Conservation (phyloP, 2,888 invertebrate species). For the Protophormia terraenovae region DNA sequence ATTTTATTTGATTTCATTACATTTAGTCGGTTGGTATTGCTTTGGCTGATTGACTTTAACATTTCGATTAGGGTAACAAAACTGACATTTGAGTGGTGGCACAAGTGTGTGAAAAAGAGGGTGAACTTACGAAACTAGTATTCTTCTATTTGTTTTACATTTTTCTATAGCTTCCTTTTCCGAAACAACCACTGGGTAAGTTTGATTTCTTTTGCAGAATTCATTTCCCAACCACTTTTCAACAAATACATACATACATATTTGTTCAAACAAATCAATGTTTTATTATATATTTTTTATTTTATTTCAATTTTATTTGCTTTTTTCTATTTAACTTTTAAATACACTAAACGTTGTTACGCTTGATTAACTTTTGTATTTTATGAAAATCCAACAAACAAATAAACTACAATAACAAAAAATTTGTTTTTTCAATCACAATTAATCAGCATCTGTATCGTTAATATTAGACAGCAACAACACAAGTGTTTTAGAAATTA, state of each 20-base stretch:
- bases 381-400: neutral
- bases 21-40: neutral
- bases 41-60: conserved; percentile 39
- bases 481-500: neutral
- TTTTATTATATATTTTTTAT: neutral
- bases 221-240: conserved; percentile 20
- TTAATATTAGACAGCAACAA: neutral
- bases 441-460: neutral
- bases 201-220: neutral
- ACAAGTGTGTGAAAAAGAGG: neutral
- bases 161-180: conserved; percentile 1
- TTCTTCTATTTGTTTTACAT: neutral
- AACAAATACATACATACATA: neutral
- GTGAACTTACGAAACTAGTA: neutral
- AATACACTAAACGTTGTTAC: conserved; percentile 28
- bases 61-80: conserved; percentile 40
- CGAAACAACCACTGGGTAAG: neutral
- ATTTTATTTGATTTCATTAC: conserved; percentile 44
- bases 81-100: neutral
- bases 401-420: neutral
- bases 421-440: neutral
- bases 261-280: neutral
- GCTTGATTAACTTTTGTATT: conserved; percentile 37
- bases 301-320: neutral
- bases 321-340: neutral